Evolutionary conservation across 2,113 vertebrate genomes (phyloP), one percentile per base, ranked within the genome.

Genomic region (Vanacampus margaritifer): DNA sequence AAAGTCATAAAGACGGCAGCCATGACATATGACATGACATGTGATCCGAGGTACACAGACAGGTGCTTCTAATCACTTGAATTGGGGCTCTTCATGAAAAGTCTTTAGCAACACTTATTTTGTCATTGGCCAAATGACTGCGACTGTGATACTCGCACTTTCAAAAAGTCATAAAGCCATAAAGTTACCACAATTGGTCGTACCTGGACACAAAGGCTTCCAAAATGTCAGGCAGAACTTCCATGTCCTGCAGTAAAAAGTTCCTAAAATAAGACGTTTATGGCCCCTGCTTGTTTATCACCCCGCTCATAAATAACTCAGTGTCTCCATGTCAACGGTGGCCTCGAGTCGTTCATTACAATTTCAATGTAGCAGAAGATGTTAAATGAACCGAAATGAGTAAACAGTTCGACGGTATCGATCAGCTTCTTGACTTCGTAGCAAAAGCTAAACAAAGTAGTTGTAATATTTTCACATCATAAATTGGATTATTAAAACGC

Each of bases 281-380:
- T 21, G 63, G 39, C 24, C 17, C 45, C 45, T 50, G 43, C 28
- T 32, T 65, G 41, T 65, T 48, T 46, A 50, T 35, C 11, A 32
- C 63, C 63, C 24, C 6, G 41, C 45, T 65, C 45, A 65, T 65
- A 65, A 65, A 65, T 65, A 65, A 65, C 63, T 65, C 63, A 50
- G 26, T 13, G 63, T 65, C 63, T 28, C 63, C 43, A 65, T 28
- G 63, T 48, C 63, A 65, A 65, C 41, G 19, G 17, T 2, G 63
- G 14, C 35, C 60, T 50, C 13, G 28, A 32, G 28, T 2, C 28
- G 45, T 46, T 46, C 16, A 21, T 50, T 17, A 9, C 24, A 23
- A 50, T 28, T 48, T 32, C 2, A 28, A 45, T 64, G 39, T 10
- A 10, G 13, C 24, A 32, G 10, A 64, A 48, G 24, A 21, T 12